Evolutionary conservation across 2,888 invertebrate species (phyloP), one percentile per base, ranked within the genome.

Genomic region (Synergus umbraculus): DNA sequence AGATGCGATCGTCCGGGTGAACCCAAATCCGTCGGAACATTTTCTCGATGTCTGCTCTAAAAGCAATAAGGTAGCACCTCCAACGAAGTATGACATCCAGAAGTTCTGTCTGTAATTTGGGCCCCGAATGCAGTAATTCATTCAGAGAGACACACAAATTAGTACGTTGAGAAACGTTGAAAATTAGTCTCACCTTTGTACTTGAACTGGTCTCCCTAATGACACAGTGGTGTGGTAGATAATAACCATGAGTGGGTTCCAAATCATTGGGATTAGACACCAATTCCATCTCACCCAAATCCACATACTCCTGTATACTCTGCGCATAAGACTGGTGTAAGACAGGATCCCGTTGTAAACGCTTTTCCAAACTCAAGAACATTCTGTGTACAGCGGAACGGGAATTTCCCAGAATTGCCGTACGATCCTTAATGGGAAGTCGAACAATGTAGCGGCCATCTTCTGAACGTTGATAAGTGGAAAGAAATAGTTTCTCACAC

Each of bases 151-250:
- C 4, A 8, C 79, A 79, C 0, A 78, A 69, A 3, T 44, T 22
- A 0, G 80, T 80, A 46, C 78, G 78, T 5, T 46, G 49, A 0
- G 86, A 88, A 3, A 82, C 88, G 69, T 90, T 87, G 78, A 87
- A 90, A 0, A 89, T 88, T 0, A 86, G 83, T n/a, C 89, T 80
- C n/a, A 88, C 63, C 29, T 86, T 87, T 0, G 87, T 88, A 7
- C 77, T 83, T 1, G 65, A 41, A 49, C 83, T 81, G 4, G 81
- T 22, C 64, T 66, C 66, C 43, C n/a, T 66, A 13, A 49, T 15
- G 4, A 49, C 13, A 7, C 7, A 43, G 8, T 43, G 43, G 10
- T 43, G 43, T 1, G 43, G 43, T 43, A 43, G 10, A 43, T 4
- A 43, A 8, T 8, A 43, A 43, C 43, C 8, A 3, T 43, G 43